These are phyloP conservation scores for Sturmia bella DNA, from an alignment of 2,888 invertebrate genomes.

Conservation along the genomic window DNA sequence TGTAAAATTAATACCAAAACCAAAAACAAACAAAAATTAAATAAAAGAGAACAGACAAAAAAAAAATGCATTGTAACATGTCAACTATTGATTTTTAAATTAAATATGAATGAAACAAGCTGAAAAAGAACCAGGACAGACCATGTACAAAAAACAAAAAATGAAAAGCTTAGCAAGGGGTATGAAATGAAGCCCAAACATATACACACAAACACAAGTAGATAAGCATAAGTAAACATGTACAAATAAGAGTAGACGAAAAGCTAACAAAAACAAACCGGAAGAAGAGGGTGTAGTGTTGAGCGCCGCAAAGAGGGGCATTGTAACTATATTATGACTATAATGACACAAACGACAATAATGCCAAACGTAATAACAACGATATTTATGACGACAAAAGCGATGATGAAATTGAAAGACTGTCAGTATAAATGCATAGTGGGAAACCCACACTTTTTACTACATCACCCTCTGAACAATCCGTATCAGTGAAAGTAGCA, in stretches of 20 bases:
- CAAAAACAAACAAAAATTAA: neutral
- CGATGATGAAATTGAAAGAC: conserved; percentile 34
- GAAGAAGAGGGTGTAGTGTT: conserved; percentile 8
- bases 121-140: conserved; percentile 56
- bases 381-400: conserved; percentile 31
- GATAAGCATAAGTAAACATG: neutral
- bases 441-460: neutral
- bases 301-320: neutral
- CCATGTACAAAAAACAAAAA: conserved; percentile 27
- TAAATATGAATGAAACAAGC: conserved; percentile 63
- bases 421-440: conserved; percentile 16
- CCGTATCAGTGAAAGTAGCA: neutral
- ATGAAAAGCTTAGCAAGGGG: conserved; percentile 26
- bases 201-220: neutral
- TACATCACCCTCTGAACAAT: conserved; percentile 5
- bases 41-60: conserved; percentile 3
- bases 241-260: neutral
- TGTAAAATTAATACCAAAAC: conserved; percentile 6
- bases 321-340: conserved; percentile 20
- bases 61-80: conserved; percentile 50
- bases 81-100: conserved; percentile 69
- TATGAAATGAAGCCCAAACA: conserved; percentile 29
- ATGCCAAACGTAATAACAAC: neutral
- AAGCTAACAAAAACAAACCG: conserved; percentile 27
- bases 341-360: conserved; percentile 18